Base-by-base conservation (phyloP, 2,113 vertebrate genomes). In the Cyanoderma ruficeps region DNA sequence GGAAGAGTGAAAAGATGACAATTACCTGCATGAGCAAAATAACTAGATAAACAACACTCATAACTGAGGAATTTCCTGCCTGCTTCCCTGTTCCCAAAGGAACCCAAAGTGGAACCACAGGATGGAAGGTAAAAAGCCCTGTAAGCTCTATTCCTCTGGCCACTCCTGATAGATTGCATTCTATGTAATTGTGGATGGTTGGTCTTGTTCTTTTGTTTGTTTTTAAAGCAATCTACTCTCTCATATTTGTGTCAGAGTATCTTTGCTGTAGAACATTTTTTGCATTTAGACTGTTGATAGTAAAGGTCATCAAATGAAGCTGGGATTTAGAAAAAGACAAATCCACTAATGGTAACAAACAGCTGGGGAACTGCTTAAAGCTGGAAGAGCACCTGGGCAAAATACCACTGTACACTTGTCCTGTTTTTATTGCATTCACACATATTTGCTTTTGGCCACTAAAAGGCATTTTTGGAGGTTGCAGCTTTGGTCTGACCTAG, bases 11-110 rank as follows among this genome's bases (percentile, higher is more conserved):
- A 90, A 87, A 96, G 79, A 86, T 59, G 31, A 74, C 75, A 78
- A 59, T 79, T 83, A 93, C 79, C 82, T 85, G 65, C 69, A 91
- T 72, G 75, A 93, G 49, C 39, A 84, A 94, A 94, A 71, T 75
- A 89, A 87, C 27, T n/a, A 91, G 33, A 80, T 63, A 89, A 93
- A 95, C 83, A 91, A 86, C 81, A 86, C 76, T 93, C 83, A 47
- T 90, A 80, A 83, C 75, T 81, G 28, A 87, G 64, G 86, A 92
- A 95, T 96, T 95, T 96, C 93, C 94, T 94, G 90, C 41, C 65
- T 81, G 67, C 79, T 92, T 93, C 71, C 63, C 47, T 42, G 14
- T 70, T 92, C 75, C 83, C 76, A 80, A 86, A 96, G 88, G 88
- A 95, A 77, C 42, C 25, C 42, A 37, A 88, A 55, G 75, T 77